A percentile compares a stretch with the other conserved stretches of the same genome.
Evolutionary conservation across 2,113 vertebrate genomes (phyloP).

Genomic region (Corythaixoides concolor): DNA sequence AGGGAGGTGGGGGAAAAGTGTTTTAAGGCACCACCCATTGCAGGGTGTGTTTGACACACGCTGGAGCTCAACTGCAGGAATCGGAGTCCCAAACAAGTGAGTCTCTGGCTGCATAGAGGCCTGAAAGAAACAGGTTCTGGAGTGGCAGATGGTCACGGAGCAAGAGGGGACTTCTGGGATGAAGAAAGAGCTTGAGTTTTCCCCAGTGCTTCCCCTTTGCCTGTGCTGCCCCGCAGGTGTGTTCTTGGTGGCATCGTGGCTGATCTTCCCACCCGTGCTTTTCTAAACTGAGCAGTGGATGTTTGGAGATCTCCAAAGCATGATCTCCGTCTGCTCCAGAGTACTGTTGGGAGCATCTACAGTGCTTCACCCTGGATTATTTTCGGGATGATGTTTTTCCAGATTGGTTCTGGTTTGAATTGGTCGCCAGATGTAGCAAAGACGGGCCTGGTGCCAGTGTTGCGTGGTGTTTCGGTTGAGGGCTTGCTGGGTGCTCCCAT

Average conservation of each 20-base stretch:
- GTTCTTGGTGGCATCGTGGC: background rate
- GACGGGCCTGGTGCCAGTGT: background rate
- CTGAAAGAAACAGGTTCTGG: background rate
- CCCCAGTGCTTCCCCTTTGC: background rate
- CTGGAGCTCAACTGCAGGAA: background rate
- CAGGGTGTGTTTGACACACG: background rate
- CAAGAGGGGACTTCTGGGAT: background rate
- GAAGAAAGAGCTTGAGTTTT: background rate
- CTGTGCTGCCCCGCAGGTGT: background rate
- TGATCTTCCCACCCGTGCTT: background rate
- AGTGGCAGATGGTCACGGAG: accelerated
- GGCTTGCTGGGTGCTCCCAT: accelerated
- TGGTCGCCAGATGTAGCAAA: accelerated
- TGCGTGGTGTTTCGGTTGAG: accelerated
- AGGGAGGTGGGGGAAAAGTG: background rate
- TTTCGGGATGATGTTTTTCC: background rate
- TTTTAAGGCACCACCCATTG: background rate
- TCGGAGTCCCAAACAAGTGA: background rate
- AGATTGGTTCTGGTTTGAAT: background rate
- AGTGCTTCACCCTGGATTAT: background rate
- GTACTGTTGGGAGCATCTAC: background rate
- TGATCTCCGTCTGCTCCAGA: background rate
- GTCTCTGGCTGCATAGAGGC: background rate
- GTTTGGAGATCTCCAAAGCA: background rate
- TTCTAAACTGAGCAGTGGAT: accelerated